Conservation (phyloP, 2,797 vertebrate genomes). For the Sebastes diaconus region DNA sequence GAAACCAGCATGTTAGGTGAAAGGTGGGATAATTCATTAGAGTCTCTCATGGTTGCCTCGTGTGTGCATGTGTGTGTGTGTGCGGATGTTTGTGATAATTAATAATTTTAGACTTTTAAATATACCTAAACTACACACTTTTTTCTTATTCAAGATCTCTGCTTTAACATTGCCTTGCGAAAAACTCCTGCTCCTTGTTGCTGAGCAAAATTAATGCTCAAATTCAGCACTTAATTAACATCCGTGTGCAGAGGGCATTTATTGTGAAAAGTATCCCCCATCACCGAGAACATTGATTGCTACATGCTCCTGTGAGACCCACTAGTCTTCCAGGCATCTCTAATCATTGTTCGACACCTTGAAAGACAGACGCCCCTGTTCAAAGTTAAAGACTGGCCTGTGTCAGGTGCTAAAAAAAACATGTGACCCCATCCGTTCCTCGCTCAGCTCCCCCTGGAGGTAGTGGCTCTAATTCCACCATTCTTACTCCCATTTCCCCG, state of each 20-base stretch:
- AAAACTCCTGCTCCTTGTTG: slow-evolving; percentile 30
- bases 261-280: slow-evolving; percentile 62
- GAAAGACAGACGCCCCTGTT: slow-evolving; percentile 77
- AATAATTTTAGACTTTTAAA: slow-evolving; percentile 16
- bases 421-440: slow-evolving; percentile 73
- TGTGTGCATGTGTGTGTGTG: background rate
- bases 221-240: slow-evolving; percentile 74
- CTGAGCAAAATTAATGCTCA: slow-evolving; percentile 72
- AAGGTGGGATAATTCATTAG: slow-evolving; percentile 69
- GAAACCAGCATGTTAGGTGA: slow-evolving; percentile 70
- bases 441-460: slow-evolving; percentile 75
- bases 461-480: slow-evolving; percentile 79
- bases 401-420: slow-evolving; percentile 76
- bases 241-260: slow-evolving; percentile 67
- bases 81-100: slow-evolving; percentile 16
- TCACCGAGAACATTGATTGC: slow-evolving; percentile 74
- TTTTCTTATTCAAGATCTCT: background rate
- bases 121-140: background rate
- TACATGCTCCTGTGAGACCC: slow-evolving; percentile 71
- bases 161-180: slow-evolving; percentile 22
- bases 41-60: slow-evolving; percentile 45
- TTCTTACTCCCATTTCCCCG: slow-evolving; percentile 75
- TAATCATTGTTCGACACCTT: slow-evolving; percentile 83
- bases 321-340: slow-evolving; percentile 74
- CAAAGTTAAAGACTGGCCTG: slow-evolving; percentile 81